Percentiles rank a stretch among this genome's conserved stretches.
Conservation (phyloP, 2,113 vertebrate species). For the Tetraodon nigroviridis region DNA sequence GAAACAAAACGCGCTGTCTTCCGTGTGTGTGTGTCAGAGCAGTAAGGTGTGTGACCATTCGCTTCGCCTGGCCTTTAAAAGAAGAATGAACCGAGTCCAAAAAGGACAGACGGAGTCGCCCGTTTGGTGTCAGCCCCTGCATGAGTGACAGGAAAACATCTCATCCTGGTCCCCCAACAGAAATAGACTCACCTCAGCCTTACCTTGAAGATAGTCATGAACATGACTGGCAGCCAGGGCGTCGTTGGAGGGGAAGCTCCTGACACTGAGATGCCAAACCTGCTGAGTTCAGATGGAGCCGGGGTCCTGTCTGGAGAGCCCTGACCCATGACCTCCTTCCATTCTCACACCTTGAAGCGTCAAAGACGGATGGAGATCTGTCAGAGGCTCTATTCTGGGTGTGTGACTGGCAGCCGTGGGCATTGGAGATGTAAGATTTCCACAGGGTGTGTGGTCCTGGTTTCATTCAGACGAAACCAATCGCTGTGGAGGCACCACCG, state of each 20-base stretch:
- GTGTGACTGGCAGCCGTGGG: background rate
- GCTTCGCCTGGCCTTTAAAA: slow-evolving; percentile 1
- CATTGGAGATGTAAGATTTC: slow-evolving; percentile 26
- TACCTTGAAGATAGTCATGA: slow-evolving; percentile 23
- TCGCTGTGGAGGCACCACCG: too few species aligned
- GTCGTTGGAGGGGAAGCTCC: slow-evolving; percentile 20
- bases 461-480: too few species aligned
- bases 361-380: slow-evolving; percentile 32
- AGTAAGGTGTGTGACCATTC: slow-evolving; percentile 4
- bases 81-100: background rate
- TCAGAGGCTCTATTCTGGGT: slow-evolving; percentile 33
- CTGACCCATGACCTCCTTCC: slow-evolving; percentile 30
- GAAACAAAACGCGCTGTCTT: slow-evolving; percentile 9
- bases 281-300: slow-evolving; percentile 22
- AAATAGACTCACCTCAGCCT: slow-evolving; percentile 45
- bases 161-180: slow-evolving; percentile 10
- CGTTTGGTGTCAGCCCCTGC: slow-evolving; percentile 13
- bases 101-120: slow-evolving; percentile 21
- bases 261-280: slow-evolving; percentile 13
- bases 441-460: background rate
- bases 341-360: slow-evolving; percentile 27
- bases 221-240: slow-evolving; percentile 11
- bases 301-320: slow-evolving; percentile 23
- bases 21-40: background rate
- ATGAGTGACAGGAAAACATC: slow-evolving; percentile 24